Percentiles rank a stretch among this genome's conserved stretches.
Conservation (phyloP, 2,797 vertebrate genomes). For the Ciconia nigra region DNA sequence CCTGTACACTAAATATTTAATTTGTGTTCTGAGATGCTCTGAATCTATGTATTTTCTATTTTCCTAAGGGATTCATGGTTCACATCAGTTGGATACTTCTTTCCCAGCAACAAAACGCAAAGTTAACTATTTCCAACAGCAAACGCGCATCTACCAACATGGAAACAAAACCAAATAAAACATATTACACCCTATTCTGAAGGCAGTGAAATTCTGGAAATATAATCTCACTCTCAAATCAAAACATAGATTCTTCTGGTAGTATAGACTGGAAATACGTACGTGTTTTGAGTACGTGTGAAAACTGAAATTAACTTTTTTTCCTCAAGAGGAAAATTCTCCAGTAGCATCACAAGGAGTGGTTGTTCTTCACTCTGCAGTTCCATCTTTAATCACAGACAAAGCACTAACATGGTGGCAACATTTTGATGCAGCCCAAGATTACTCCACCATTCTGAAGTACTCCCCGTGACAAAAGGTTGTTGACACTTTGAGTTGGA, state of each 20-base stretch:
- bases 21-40: background rate
- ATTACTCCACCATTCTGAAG: background rate
- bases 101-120: background rate
- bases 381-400: background rate
- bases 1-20: conserved; percentile 46
- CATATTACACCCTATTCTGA: background rate
- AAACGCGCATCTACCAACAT: background rate
- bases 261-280: background rate
- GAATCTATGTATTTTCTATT: background rate
- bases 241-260: background rate
- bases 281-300: background rate
- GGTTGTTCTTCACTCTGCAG: background rate
- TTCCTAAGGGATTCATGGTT: conserved; percentile 7
- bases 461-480: background rate
- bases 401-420: background rate
- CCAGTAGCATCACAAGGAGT: background rate
- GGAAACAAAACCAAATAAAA: background rate
- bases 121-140: background rate
- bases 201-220: background rate
- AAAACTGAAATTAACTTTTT: background rate
- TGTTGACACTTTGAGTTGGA: background rate
- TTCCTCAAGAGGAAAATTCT: background rate
- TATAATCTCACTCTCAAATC: background rate
- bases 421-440: background rate
- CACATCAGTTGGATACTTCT: background rate